These are phyloP conservation scores for Leptinotarsa texana DNA, from an alignment of 1,140 invertebrate species.

Conservation along the genomic window DNA sequence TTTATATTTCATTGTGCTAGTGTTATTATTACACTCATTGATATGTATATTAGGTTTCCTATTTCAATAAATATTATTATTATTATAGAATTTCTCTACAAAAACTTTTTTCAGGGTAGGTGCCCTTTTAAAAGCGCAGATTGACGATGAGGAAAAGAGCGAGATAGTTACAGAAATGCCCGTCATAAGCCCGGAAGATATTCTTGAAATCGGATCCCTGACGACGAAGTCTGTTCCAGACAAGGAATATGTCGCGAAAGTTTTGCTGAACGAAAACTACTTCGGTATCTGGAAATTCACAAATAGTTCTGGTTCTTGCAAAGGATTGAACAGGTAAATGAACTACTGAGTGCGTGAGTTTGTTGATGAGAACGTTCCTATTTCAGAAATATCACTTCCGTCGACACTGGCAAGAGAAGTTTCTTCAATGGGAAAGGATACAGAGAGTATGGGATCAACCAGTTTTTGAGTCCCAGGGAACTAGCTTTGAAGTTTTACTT, in stretches of 20 bases:
- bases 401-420: conserved; percentile 14
- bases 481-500: conserved; percentile 79
- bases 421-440: conserved; percentile 43
- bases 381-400: conserved; percentile 15
- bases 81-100: background rate
- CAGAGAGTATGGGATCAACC: conserved; percentile 51
- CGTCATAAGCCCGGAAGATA: conserved; percentile 9
- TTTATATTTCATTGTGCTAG: too few relatives aligned
- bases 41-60: too few relatives aligned
- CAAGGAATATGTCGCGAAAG: conserved; percentile 45
- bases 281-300: conserved; percentile 89
- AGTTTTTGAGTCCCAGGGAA: conserved; percentile 60
- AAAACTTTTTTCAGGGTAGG: conserved; percentile 29
- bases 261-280: conserved; percentile 69
- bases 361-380: background rate
- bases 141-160: conserved; percentile 23
- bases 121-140: conserved; percentile 33
- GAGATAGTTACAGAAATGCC: background rate
- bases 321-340: conserved; percentile 74
- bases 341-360: background rate
- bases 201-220: conserved; percentile 35
- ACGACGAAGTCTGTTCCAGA: background rate
- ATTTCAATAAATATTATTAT: too few relatives aligned
- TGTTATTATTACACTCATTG: too few relatives aligned
- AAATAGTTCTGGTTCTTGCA: conserved; percentile 67